Base-by-base conservation (phyloP, 2,888 invertebrate genomes). In the Scaptomyza reducta region DNA sequence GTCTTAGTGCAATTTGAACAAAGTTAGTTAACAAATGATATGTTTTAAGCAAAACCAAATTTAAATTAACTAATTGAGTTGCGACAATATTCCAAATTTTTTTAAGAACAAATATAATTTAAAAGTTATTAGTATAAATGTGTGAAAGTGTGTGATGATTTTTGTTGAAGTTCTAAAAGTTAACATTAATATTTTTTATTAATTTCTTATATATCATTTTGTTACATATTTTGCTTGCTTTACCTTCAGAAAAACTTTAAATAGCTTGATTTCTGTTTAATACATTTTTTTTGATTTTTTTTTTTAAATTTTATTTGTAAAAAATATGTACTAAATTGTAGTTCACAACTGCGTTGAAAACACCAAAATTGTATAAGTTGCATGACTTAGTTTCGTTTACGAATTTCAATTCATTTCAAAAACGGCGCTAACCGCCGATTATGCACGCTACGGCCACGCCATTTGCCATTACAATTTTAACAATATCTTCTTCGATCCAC, bases 281-380 rank as follows among this genome's bases (percentile, higher is more conserved):
- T 40, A 35, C 47, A 47, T 51, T 51, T 68, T 47, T 63, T 60
- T 69, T 11, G 3, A 13, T 53, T 40, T 66, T 42, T 53, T 16
- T 51, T 50, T 65, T 61, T 53, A 0, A 9, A 9, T 55, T 53
- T 70, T 72, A 49, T 51, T 70, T 74, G 75, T 77, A 70, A 77
- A 86, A 88, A 79, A 86, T 88, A 85, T 88, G 87, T 84, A 76
- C 88, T 85, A 85, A 63, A 78, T 74, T 88, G 87, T 87, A 88
- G 81, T 84, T 87, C 84, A 87, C 84, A 84, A 84, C 84, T 88
- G 88, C 63, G 70, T 88, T 87, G 87, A 87, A 88, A 88, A 85
- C 87, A 80, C 82, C 89, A 87, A 85, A 85, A 84, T 87, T 85
- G 70, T 74, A 74, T 51, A 80, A 69, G 74, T 79, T 86, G 66